Evolutionary conservation across 2,113 vertebrate genomes (phyloP).

Genomic region (Castor canadensis): DNA sequence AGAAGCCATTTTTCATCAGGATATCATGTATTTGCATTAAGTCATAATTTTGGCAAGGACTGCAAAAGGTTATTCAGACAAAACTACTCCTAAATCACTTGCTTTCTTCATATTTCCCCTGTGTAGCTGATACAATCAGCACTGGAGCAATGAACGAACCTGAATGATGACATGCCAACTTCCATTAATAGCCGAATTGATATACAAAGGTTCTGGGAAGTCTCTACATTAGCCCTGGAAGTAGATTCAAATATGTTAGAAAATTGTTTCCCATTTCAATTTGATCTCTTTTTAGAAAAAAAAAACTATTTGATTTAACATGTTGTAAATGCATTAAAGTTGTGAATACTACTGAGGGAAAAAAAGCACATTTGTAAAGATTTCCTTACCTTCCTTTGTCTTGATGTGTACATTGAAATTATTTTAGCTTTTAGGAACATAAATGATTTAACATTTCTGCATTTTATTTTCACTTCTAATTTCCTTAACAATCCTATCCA

Average conservation of each 20-base stretch:
- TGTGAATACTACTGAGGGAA: background rate
- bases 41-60: background rate
- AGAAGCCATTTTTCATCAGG: background rate
- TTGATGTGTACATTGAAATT: conserved; percentile 47
- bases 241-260: conserved; percentile 52
- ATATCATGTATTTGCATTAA: background rate
- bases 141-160: background rate
- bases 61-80: conserved; percentile 32
- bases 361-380: background rate
- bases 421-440: conserved; percentile 51
- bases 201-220: conserved; percentile 25
- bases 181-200: conserved; percentile 42
- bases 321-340: conserved; percentile 31
- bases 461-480: conserved; percentile 39
- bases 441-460: conserved; percentile 39
- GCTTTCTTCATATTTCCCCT: background rate
- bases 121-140: background rate
- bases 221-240: conserved; percentile 36
- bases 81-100: background rate
- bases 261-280: conserved; percentile 59
- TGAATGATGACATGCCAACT: conserved; percentile 42
- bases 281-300: background rate
- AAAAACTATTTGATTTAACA: conserved; percentile 53
- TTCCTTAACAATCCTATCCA: background rate
- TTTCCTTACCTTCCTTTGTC: conserved; percentile 33